Conservation (phyloP, 2,888 invertebrate genomes). For the Nysson spinosus region DNA sequence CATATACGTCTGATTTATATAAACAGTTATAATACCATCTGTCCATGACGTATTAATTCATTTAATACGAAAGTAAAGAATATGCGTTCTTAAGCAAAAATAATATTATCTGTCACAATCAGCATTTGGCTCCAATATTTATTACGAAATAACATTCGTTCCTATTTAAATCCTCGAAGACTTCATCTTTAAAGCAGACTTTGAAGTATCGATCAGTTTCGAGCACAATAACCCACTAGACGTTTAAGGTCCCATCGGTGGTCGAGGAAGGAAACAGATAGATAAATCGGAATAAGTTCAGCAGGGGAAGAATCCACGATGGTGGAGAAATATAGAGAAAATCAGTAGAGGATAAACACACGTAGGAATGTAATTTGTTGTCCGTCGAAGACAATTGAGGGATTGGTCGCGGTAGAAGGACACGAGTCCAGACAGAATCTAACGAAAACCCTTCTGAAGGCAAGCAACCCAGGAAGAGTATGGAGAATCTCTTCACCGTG, state of each 20-base stretch:
- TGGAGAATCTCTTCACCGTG: conserved; percentile 42
- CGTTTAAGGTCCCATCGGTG: conserved; percentile 3
- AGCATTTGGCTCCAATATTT: no score
- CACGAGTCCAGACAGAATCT: conserved; percentile 44
- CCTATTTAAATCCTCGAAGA: no score
- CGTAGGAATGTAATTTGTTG: conserved; percentile 72
- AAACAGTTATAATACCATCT: no score
- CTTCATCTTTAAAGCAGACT: neutral
- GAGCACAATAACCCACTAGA: conserved; percentile 10
- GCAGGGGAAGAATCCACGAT: conserved; percentile 18
- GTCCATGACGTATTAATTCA: no score
- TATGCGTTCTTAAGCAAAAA: no score
- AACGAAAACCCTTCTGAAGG: conserved; percentile 35
- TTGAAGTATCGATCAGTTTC: conserved; percentile 8
- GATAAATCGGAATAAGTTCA: conserved; percentile 5
- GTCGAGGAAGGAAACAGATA: neutral
- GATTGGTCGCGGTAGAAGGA: conserved; percentile 59
- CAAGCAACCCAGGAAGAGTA: conserved; percentile 37
- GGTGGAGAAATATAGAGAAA: conserved; percentile 35
- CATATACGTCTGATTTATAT: no score
- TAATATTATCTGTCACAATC: no score
- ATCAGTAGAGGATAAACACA: conserved; percentile 60
- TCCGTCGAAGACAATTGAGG: conserved; percentile 67
- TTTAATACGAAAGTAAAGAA: no score
- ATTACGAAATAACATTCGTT: no score